Base-by-base conservation (phyloP, 2,797 vertebrate species). In the Dendrocincla tyrannina region DNA sequence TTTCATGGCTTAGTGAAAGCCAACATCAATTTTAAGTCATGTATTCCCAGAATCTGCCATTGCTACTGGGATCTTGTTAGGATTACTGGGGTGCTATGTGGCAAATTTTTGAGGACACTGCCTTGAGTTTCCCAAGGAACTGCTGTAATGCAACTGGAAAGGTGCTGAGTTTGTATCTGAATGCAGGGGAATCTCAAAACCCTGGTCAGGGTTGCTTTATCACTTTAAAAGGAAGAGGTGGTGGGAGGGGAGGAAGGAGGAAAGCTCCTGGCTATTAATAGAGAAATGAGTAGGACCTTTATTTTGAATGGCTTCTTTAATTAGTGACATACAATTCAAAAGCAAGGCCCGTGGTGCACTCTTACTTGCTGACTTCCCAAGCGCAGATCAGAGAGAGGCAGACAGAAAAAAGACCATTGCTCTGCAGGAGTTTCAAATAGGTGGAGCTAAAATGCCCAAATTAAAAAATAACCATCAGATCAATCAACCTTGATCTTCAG, bases 281-380 rank as follows among this genome's bases (percentile, higher is more conserved):
- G 88, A 62, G 35, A 84, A 32, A 75, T 27, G 83, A 94, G 66
- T 86, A 84, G 89, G 66, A 85, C 82, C 73, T 91, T 91, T 73
- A 74, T 95, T 96, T 90, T 94, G 82, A 88, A 92, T 89, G 83
- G 62, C 41, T 72, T 88, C 85, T 76, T 81, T 92, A 94, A 91
- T 91, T 78, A 90, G 78, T 22, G 76, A 19, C 52, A 46, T 28
- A 74, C 77, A 75, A 19, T 46, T 50, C 81, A 92, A 72, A 89
- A 68, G 24, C 64, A 42, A 76, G 41, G 73, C 59, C 75, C 0
- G 0, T 6, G 4, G 67, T 49, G 50, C 37, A 13, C 42, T 77
- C 63, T 83, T 83, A 66, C 52, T 53, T 95, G n/a, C 79, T 95
- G 90, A 47, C 81, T 70, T 75, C 50, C 50, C 73, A 59, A 70